phyloP scores from a whole-genome alignment of 2,113 vertebrate genomes.

The Lagopus muta region DNA sequence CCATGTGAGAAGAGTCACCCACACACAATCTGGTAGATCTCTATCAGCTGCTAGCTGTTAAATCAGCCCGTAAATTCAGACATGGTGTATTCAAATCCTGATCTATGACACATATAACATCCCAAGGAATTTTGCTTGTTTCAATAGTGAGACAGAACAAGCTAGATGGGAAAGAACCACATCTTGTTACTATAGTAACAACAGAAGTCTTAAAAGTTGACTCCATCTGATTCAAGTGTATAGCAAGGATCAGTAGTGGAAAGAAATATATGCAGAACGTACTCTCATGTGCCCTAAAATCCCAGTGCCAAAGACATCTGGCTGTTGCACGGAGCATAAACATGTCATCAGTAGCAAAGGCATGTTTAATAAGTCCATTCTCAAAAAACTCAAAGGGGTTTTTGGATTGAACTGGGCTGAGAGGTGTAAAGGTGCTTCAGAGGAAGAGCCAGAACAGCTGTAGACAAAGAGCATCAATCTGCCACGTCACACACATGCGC shows the following conservation, averaged over 20 bases:
- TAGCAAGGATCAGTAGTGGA: background rate
- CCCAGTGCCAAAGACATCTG: background rate
- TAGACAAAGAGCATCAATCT: background rate
- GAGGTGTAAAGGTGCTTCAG: background rate
- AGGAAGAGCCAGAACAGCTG: background rate
- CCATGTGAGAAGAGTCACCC: background rate
- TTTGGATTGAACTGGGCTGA: background rate
- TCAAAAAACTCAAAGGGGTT: background rate
- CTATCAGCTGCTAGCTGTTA: background rate
- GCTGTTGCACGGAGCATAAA: background rate
- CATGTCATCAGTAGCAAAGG: background rate
- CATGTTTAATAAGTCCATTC: background rate
- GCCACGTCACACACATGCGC: fast-evolving
- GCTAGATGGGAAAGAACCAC: background rate
- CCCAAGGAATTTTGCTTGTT: background rate
- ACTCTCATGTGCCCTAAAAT: background rate
- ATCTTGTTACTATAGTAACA: background rate
- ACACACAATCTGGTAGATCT: background rate
- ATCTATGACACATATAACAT: fast-evolving
- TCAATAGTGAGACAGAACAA: background rate
- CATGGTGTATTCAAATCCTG: background rate
- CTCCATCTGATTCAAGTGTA: background rate
- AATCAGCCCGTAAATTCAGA: background rate
- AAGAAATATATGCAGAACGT: background rate
- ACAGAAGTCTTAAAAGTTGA: background rate